phyloP scores from a whole-genome alignment of 1,140 invertebrate species.

The Pantala flavescens region DNA sequence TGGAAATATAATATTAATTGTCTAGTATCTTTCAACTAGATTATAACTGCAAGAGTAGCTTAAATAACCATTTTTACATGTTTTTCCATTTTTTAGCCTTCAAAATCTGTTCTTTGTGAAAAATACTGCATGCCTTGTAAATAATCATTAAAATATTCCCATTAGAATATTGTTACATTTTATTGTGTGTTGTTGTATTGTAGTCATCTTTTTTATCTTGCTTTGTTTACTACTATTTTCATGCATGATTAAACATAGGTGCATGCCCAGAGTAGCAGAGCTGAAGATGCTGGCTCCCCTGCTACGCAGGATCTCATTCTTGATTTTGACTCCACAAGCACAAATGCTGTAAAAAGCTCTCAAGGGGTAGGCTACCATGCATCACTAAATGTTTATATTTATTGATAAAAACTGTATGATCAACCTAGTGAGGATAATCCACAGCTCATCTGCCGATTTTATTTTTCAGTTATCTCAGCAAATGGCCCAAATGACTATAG shows the following conservation, averaged over 20 bases:
- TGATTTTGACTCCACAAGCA: slow-evolving; percentile 17
- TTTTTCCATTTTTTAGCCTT: no score
- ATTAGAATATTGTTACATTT: no score
- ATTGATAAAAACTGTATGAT: not conserved
- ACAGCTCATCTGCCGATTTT: not conserved
- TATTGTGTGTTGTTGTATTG: not conserved
- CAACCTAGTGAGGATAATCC: no score
- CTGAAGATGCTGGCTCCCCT: slow-evolving; percentile 26
- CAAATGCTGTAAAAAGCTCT: slow-evolving; percentile 9
- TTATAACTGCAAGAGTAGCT: no score
- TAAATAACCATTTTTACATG: no score
- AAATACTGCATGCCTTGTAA: no score
- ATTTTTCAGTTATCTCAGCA: slow-evolving; percentile 43
- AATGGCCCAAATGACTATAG: slow-evolving; percentile 42
- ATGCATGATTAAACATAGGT: slow-evolving; percentile 19
- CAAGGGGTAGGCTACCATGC: not conserved
- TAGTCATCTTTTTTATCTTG: not conserved
- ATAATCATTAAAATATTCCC: no score
- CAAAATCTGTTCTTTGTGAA: no score
- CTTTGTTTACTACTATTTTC: not conserved
- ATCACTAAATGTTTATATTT: no score
- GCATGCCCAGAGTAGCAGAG: slow-evolving; percentile 23
- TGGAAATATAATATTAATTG: no score
- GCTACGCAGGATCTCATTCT: slow-evolving; percentile 14
- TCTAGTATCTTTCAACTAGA: no score